Conservation (phyloP, 2,888 invertebrate species). For the Caenorhabditis panamensis region DNA sequence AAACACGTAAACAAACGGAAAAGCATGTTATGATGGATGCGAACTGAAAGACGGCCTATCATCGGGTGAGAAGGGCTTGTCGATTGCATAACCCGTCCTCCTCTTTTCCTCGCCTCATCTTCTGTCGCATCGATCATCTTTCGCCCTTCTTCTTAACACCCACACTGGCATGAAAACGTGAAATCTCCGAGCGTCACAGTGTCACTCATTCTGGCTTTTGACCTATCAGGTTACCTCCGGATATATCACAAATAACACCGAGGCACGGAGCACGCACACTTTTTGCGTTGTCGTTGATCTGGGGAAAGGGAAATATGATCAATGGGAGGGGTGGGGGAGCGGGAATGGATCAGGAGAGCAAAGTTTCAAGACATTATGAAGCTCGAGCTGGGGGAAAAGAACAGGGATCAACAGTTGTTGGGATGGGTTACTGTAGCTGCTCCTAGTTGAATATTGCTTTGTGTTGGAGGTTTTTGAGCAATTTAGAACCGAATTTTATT, state of each 20-base stretch:
- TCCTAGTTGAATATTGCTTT: too few relatives aligned
- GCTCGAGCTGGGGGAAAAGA: not conserved
- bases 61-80: conserved; percentile 5
- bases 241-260: conserved; percentile 39
- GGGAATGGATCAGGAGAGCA: not conserved
- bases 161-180: conserved; percentile 23
- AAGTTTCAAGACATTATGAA: not conserved
- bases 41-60: conserved; percentile 6
- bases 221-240: conserved; percentile 44
- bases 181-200: conserved; percentile 12
- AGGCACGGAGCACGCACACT: conserved; percentile 2
- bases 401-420: too few relatives aligned
- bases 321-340: not conserved
- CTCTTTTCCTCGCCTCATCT: not conserved
- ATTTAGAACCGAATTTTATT: too few relatives aligned
- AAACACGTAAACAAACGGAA: not conserved
- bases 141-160: conserved; percentile 32
- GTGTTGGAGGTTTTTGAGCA: too few relatives aligned
- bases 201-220: conserved; percentile 33
- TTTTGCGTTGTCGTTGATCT: conserved; percentile 32
- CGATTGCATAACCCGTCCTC: conserved; percentile 42
- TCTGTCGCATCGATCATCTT: conserved; percentile 32
- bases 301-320: conserved; percentile 21
- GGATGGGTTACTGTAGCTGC: too few relatives aligned
- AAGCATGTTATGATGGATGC: not conserved